Evolutionary conservation across 2,888 invertebrate genomes (phyloP).

Genomic region (Apodemia duryi): DNA sequence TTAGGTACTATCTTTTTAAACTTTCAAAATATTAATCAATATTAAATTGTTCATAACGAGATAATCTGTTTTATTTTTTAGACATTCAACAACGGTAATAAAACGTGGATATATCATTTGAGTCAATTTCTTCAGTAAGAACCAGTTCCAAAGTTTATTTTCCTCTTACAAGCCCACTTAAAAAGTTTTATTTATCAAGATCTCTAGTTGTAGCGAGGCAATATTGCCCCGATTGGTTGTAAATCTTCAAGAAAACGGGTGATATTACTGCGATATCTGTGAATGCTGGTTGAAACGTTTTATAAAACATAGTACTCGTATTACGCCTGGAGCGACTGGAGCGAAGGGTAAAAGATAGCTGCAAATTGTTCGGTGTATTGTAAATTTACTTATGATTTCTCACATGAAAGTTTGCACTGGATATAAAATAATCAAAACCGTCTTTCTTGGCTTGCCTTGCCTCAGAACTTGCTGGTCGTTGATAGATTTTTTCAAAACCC

Average conservation of each 20-base stretch:
- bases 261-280: conserved; percentile 17
- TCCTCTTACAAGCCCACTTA: conserved; percentile 11
- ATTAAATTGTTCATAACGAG: too few relatives aligned
- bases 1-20: too few relatives aligned
- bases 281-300: conserved; percentile 17
- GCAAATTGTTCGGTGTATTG: too few relatives aligned
- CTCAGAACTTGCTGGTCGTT: too few relatives aligned
- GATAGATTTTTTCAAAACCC: too few relatives aligned
- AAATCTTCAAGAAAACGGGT: conserved; percentile 19
- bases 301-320: conserved; percentile 15
- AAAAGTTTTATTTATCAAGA: conserved; percentile 24
- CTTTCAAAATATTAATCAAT: too few relatives aligned
- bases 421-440: too few relatives aligned
- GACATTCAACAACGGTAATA: too few relatives aligned
- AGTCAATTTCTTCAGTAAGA: background rate
- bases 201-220: conserved; percentile 20
- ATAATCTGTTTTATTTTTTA: too few relatives aligned
- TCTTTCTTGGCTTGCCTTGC: too few relatives aligned
- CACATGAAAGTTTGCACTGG: too few relatives aligned
- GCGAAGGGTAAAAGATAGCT: background rate
- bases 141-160: background rate
- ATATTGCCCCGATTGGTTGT: conserved; percentile 26
- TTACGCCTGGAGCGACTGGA: background rate
- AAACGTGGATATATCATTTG: background rate
- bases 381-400: too few relatives aligned